Conservation (phyloP, 2,113 vertebrate genomes). For the Prochilodus magdalenae region DNA sequence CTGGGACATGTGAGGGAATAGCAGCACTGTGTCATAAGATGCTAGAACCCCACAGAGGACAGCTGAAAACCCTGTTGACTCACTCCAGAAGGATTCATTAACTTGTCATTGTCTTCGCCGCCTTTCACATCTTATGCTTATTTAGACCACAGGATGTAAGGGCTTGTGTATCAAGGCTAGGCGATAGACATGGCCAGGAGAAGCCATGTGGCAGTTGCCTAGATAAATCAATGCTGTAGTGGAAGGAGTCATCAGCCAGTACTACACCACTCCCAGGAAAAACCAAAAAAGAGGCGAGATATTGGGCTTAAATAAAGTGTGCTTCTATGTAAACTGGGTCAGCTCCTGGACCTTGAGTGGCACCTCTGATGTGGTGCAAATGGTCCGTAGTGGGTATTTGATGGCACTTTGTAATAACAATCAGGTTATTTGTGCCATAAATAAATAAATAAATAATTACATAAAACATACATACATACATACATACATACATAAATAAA, state of each 20-base stretch:
- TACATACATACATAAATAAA: no score
- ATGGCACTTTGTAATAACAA: no score
- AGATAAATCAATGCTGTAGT: not conserved
- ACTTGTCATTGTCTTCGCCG: not conserved
- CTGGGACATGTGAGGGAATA: constrained; percentile 2
- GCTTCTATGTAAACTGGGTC: no score
- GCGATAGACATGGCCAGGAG: not conserved
- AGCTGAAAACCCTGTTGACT: not conserved
- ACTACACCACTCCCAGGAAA: not conserved
- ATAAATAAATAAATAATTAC: no score
- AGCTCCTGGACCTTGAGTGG: no score
- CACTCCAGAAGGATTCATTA: constrained; percentile 4
- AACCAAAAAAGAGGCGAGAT: not conserved
- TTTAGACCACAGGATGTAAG: not conserved
- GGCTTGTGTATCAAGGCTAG: not conserved
- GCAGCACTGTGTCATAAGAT: not conserved
- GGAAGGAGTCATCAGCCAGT: not conserved
- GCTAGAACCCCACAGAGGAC: not conserved
- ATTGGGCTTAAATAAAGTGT: no score
- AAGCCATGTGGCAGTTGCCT: not conserved
- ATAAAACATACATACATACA: no score
- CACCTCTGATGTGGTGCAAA: no score
- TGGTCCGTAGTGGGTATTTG: no score
- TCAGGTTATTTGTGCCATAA: no score
- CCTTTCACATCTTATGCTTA: not conserved